These are phyloP conservation scores for Typhlomys cinereus DNA, from an alignment of 2,113 vertebrate genomes.

Conservation along the genomic window DNA sequence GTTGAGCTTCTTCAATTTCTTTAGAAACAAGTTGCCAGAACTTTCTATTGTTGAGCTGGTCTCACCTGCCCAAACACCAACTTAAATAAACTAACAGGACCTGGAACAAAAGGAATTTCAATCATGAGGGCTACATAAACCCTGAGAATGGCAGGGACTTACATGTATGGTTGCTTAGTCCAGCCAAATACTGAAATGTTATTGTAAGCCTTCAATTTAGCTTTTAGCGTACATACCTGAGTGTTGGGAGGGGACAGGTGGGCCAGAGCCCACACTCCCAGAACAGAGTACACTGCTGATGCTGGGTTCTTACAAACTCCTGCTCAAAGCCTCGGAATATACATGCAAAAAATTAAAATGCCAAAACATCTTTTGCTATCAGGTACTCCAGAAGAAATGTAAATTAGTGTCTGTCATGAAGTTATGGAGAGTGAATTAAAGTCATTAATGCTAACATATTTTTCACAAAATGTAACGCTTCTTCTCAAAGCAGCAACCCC, in stretches of 20 bases:
- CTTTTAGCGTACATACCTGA: constrained; percentile 56
- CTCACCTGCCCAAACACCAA: constrained; percentile 71
- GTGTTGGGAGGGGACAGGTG: not conserved
- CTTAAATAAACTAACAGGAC: constrained; percentile 60
- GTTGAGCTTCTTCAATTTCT: constrained; percentile 18
- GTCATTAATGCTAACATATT: constrained; percentile 77
- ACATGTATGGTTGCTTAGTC: not conserved
- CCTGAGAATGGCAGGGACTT: not conserved
- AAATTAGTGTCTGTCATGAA: constrained; percentile 77
- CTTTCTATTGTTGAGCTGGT: constrained; percentile 54
- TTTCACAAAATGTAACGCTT: constrained; percentile 72
- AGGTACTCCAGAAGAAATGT: constrained; percentile 77
- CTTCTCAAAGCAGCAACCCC: constrained; percentile 69
- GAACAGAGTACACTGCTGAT: not conserved
- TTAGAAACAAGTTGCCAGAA: constrained; percentile 58
- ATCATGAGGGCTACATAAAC: constrained; percentile 58
- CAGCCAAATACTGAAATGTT: constrained; percentile 65
- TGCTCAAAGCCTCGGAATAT: not conserved
- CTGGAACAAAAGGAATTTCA: constrained; percentile 76
- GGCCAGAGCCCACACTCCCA: not conserved
- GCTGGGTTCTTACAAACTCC: not conserved
- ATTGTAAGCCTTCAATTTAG: constrained; percentile 56
- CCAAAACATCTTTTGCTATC: constrained; percentile 69
- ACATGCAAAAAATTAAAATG: constrained; percentile 61
- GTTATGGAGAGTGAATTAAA: constrained; percentile 78